Percentiles rank a stretch among this genome's conserved stretches.
phyloP scores from a whole-genome alignment of 2,113 vertebrate species.

The Arizona elegans region DNA sequence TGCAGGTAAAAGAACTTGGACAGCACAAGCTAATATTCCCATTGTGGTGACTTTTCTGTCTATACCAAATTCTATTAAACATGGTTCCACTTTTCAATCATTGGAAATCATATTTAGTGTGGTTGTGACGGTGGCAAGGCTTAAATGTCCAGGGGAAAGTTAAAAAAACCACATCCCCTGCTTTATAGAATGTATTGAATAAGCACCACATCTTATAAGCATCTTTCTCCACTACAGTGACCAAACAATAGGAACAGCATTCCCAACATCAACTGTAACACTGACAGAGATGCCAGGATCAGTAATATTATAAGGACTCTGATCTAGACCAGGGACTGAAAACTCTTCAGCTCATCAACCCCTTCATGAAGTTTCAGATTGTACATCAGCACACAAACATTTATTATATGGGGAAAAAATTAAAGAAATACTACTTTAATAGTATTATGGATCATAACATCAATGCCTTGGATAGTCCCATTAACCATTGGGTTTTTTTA shows the following conservation, averaged over 20 bases:
- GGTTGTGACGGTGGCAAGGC: neutral
- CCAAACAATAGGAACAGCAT: neutral
- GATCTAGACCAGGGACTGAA: neutral
- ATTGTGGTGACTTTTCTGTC: neutral
- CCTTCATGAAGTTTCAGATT: neutral
- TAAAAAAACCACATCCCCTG: neutral
- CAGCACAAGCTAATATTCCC: neutral
- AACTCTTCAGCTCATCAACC: neutral
- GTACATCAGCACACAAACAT: neutral
- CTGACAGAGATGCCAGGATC: conserved; percentile 26
- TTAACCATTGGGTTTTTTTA: neutral
- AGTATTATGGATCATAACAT: too few species aligned
- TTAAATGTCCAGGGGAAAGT: neutral
- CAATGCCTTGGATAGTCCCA: neutral
- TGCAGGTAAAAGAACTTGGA: neutral
- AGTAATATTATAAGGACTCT: neutral
- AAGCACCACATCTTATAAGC: neutral
- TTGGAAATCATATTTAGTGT: neutral
- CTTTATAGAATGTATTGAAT: neutral
- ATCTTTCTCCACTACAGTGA: neutral
- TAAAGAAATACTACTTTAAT: too few species aligned
- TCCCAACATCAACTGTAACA: neutral
- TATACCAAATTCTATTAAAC: neutral
- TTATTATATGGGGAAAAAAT: too few species aligned
- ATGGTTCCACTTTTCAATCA: neutral